Base-by-base conservation (phyloP, 1,140 invertebrate species). In the Lasioglossum albipes region DNA sequence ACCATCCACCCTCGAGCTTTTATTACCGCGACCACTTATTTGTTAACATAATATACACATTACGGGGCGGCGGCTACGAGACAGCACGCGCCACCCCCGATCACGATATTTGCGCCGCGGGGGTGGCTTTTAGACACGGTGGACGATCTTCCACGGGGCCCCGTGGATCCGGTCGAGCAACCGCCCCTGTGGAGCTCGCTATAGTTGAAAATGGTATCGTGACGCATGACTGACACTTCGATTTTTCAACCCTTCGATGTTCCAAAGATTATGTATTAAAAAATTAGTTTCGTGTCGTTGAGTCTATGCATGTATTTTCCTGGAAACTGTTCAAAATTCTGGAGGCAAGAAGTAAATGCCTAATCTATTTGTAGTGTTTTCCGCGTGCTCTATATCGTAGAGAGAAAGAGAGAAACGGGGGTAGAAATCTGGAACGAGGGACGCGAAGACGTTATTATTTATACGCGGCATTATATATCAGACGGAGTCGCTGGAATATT, bases 21-120 rank as follows among this genome's bases (percentile, higher is more conserved):
- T 91, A 91, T 91, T 92, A 89, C 90, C 86, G 82, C 88, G 87
- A 87, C 88, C 89, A 91, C 90, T 91, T 92, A 92, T 92, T 92
- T 91, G 91, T 92, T 92, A 91, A 92, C 90, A 92, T 92, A 92
- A 91, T 91, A 92, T 91, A 91, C 91, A 91, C 91, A 92, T 92
- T 92, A 92, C 75, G 79, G 74, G 83, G 70, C 81, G 85, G 45
- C 62, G 74, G 68, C 76, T 83, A 22, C 57, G 75, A 70, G 73
- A 80, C 68, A 80, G 87, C 83, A 85, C 82, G 87, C 82, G 83
- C 75, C 86, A 75, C 59, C 66, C 83, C 57, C 66, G 27, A 9
- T 72, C 45, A 74, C 80, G 65, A 41, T 61, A 27, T 66, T 49
- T 42, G 52, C 16, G 20, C 57, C 20, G 65, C n/a, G 27, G 74